Percentiles rank a stretch among this genome's conserved stretches.
These are phyloP conservation scores for Reinhardtius hippoglossoides DNA, from an alignment of 2,113 vertebrate genomes.

Conservation along the genomic window DNA sequence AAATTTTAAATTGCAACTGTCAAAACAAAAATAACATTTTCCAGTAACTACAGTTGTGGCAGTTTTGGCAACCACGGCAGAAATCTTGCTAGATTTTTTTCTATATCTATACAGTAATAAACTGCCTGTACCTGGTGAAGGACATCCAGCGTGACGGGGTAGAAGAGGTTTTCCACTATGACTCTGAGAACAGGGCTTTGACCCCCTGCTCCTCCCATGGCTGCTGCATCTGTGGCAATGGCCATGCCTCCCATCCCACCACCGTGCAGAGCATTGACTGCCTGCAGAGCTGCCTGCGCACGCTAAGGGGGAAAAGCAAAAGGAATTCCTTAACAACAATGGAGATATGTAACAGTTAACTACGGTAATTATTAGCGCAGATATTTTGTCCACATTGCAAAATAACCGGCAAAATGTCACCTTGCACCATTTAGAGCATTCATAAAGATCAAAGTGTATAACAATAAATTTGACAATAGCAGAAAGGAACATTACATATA, in stretches of 20 bases:
- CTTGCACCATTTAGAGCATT: no score
- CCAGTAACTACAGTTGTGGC: no score
- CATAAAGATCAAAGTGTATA: no score
- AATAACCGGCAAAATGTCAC: no score
- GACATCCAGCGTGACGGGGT: constrained; percentile 96
- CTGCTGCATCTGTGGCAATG: constrained; percentile 76
- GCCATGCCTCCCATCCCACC: constrained; percentile 86
- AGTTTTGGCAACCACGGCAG: no score
- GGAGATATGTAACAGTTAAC: background rate
- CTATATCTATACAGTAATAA: background rate
- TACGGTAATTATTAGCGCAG: no score
- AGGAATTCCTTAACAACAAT: background rate
- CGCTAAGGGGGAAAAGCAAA: constrained; percentile 78
- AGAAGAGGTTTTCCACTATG: constrained; percentile 98
- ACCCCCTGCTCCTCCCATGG: constrained; percentile 76
- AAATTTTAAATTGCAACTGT: no score
- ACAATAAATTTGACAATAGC: no score
- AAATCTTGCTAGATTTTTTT: background rate
- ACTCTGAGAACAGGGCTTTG: constrained; percentile 96
- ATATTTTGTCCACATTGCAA: no score
- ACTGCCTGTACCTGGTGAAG: constrained; percentile 90
- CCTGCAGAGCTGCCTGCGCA: constrained; percentile 94
- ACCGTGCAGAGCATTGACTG: constrained; percentile 91
- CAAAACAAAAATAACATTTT: no score
- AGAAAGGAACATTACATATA: background rate